These are phyloP conservation scores for Seira sanloemensis DNA, from an alignment of 2,888 invertebrate genomes.

Conservation along the genomic window DNA sequence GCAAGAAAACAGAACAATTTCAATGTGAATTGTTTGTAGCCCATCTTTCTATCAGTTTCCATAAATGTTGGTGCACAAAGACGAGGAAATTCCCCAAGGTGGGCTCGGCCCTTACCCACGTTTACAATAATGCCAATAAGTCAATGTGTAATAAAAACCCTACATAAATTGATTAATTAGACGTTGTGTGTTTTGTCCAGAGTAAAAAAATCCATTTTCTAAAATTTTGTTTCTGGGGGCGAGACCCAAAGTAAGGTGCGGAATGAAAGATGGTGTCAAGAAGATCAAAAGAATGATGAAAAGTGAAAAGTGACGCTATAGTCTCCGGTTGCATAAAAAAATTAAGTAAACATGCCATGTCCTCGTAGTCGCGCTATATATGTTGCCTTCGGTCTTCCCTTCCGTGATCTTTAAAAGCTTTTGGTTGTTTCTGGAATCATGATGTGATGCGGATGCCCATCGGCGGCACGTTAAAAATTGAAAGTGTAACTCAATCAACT, in stretches of 20 bases:
- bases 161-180: slow-evolving; percentile 33
- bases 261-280: neutral
- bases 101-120: neutral
- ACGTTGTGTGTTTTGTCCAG: neutral
- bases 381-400: no score
- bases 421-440: neutral
- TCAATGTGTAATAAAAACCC: neutral
- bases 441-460: neutral
- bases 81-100: neutral
- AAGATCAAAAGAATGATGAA: neutral
- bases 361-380: no score
- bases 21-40: no score
- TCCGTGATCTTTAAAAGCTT: neutral
- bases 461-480: no score
- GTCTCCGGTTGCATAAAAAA: neutral
- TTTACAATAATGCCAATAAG: no score
- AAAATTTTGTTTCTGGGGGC: neutral
- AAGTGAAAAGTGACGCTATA: neutral
- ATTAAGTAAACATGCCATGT: neutral
- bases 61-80: no score
- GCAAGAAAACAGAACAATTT: no score
- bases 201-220: slow-evolving; percentile 11
- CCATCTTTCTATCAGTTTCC: no score
- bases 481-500: slow-evolving; percentile 62
- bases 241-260: neutral